Evolutionary conservation across 2,113 vertebrate species (phyloP), one percentile per base, ranked within the genome.

Genomic region (Passer montanus): DNA sequence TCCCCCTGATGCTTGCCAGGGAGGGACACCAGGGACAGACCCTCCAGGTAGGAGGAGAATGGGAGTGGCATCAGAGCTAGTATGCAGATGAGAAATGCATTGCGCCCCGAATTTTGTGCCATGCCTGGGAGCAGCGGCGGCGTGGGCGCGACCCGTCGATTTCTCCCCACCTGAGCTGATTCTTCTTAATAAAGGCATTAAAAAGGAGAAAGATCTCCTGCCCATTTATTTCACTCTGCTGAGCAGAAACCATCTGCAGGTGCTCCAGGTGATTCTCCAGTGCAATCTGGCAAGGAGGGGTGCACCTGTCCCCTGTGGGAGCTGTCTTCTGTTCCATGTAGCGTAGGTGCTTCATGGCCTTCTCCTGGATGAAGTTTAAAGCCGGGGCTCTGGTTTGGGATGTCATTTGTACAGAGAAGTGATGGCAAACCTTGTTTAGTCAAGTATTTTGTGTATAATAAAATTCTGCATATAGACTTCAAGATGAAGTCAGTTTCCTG

Each of bases 301-400:
- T 8, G 4, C 0, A 0, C 7, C 3, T 53, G 44, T 11, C 13
- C 16, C 6, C 1, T 2, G 1, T 1, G 9, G 5, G 10, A 2
- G 8, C 4, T 12, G 23, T 17, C 37, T 27, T 66, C 9, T 30
- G 3, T 4, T 49, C 37, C 0, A 0, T 9, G 1, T 2, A 14
- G 13, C 3, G 13, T 2, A 5, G 10, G 8, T 14, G 1, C 3
- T 46, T 13, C 1, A 2, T 46, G 43, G 20, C 8, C 10, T n/a
- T 1, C 1, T 28, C 13, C 12, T 31, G 28, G 5, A 7, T 52
- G 22, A 39, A 18, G 10, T 30, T 39, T 30, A 23, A 44, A 39
- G 15, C 23, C 13, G 28, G 9, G 6, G 9, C 4, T 80, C 10
- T 73, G 22, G 4, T 28, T 39, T 58, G 13, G 11, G 6, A 0